Conservation (phyloP, 2,888 invertebrate species). For the Cheilosia urbana region DNA sequence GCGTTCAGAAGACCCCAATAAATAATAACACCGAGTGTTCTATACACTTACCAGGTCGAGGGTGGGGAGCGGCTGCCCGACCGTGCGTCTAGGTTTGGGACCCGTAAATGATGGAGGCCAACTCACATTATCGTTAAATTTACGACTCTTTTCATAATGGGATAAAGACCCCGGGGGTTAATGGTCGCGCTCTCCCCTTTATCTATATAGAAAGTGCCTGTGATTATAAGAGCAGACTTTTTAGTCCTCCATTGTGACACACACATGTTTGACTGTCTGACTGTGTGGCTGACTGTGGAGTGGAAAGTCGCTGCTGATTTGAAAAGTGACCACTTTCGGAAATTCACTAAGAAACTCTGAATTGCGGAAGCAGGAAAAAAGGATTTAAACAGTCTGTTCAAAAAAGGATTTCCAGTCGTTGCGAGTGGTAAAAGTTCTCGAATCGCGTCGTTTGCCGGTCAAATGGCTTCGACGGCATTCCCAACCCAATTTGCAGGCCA, state of each 20-base stretch:
- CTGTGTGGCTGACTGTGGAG: not conserved
- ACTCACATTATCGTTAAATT: slow-evolving; percentile 75
- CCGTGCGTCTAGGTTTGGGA: slow-evolving; percentile 28
- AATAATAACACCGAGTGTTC: slow-evolving; percentile 62
- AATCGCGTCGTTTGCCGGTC: slow-evolving; percentile 55
- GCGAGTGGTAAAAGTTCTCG: slow-evolving; percentile 60
- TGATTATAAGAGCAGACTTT: slow-evolving; percentile 57
- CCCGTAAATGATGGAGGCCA: slow-evolving; percentile 36
- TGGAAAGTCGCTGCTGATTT: slow-evolving; percentile 23
- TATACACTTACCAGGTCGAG: slow-evolving; percentile 7
- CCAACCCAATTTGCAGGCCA: slow-evolving; percentile 35
- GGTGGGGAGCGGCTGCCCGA: not conserved
- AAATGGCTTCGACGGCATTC: slow-evolving; percentile 44
- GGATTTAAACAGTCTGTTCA: not conserved
- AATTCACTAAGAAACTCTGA: slow-evolving; percentile 22
- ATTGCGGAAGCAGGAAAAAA: not conserved
- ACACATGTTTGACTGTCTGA: too few relatives aligned
- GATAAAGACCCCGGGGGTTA: slow-evolving; percentile 71
- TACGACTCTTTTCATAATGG: slow-evolving; percentile 74
- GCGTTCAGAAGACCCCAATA: slow-evolving; percentile 65
- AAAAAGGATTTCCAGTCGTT: slow-evolving; percentile 27
- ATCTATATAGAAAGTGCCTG: slow-evolving; percentile 66
- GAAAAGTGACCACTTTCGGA: slow-evolving; percentile 22
- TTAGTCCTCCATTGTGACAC: slow-evolving; percentile 11
- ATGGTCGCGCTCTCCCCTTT: slow-evolving; percentile 70